Conservation (phyloP, 2,888 invertebrate genomes). For the Matsumyia berberina region DNA sequence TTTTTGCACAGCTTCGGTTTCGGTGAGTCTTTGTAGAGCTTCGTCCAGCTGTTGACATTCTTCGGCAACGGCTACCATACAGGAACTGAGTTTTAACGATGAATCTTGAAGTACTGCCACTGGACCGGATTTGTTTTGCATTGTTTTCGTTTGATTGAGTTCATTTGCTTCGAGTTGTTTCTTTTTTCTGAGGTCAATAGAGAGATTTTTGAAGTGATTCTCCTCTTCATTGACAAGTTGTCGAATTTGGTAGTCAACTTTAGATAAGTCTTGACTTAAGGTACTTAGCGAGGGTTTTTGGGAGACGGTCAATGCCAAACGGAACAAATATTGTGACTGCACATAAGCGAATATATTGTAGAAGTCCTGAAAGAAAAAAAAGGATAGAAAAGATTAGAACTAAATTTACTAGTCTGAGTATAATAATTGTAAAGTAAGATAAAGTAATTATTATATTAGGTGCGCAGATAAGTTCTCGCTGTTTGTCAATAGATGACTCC, state of each 20-base stretch:
- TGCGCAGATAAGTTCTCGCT: too few relatives aligned
- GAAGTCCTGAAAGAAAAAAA: slow-evolving; percentile 80
- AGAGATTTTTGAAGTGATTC: slow-evolving; percentile 81
- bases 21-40: slow-evolving; percentile 81
- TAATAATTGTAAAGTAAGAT: too few relatives aligned
- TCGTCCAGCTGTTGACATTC: slow-evolving; percentile 83
- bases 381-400: neutral
- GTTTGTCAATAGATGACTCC: too few relatives aligned
- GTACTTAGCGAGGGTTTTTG: slow-evolving; percentile 81
- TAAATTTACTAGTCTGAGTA: neutral
- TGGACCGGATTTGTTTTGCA: slow-evolving; percentile 80
- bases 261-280: slow-evolving; percentile 80
- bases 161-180: slow-evolving; percentile 80
- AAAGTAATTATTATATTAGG: too few relatives aligned
- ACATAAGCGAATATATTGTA: slow-evolving; percentile 84
- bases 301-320: slow-evolving; percentile 82
- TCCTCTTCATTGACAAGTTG: slow-evolving; percentile 83
- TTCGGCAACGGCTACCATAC: slow-evolving; percentile 83
- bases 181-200: slow-evolving; percentile 80
- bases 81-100: slow-evolving; percentile 82
- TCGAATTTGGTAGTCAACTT: slow-evolving; percentile 80
- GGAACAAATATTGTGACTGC: slow-evolving; percentile 83
- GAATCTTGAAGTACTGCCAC: slow-evolving; percentile 82
- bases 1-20: slow-evolving; percentile 80
- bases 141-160: slow-evolving; percentile 79